Evolutionary conservation across 2,113 vertebrate species (phyloP).

Genomic region (Phrynocephalus versicolor): DNA sequence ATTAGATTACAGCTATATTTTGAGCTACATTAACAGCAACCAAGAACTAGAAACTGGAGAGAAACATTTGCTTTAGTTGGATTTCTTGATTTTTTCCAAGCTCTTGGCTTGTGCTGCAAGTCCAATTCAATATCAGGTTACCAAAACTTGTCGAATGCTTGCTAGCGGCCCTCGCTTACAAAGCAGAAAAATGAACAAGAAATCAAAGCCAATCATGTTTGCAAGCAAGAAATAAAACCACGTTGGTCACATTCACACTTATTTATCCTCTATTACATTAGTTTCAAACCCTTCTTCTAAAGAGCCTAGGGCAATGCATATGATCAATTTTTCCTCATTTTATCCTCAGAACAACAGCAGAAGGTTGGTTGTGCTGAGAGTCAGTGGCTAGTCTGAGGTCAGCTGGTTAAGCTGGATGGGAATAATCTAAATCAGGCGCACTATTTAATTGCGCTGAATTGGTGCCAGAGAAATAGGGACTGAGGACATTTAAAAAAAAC

Average conservation of each 20-base stretch:
- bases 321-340: too few species aligned
- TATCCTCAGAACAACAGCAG: neutral
- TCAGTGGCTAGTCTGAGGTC: neutral
- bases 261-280: neutral
- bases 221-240: neutral
- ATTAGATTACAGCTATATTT: neutral
- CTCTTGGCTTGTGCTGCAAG: neutral
- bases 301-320: neutral
- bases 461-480: neutral
- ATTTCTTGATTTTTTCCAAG: neutral
- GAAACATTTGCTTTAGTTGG: neutral
- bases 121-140: neutral
- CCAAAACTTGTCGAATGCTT: neutral
- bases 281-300: neutral
- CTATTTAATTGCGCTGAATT: neutral
- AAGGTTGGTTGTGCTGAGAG: neutral
- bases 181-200: too few species aligned
- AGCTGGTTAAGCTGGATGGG: neutral
- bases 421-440: too few species aligned
- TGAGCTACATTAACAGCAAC: neutral
- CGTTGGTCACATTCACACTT: neutral
- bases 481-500: neutral
- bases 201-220: neutral
- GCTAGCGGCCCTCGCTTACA: too few species aligned
- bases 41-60: neutral